Percentiles rank a stretch among this genome's conserved stretches.
These are phyloP conservation scores for Poecile montanus DNA, from an alignment of 2,797 vertebrate species.

Conservation along the genomic window DNA sequence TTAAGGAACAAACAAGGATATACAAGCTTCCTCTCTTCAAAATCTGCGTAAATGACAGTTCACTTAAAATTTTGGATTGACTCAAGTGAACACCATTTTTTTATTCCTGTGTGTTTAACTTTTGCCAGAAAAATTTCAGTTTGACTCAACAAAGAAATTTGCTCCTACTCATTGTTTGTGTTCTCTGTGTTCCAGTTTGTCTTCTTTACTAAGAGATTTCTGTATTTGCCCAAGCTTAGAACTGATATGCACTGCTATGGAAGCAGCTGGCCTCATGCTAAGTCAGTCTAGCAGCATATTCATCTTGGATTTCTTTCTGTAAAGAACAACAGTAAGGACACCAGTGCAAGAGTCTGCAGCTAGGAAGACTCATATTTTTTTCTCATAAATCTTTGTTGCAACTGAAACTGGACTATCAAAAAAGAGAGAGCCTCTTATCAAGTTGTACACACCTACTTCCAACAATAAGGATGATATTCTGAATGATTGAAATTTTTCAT, in stretches of 20 bases:
- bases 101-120: not conserved
- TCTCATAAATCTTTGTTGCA: not conserved
- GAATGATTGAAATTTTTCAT: not conserved
- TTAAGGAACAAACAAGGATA: not conserved
- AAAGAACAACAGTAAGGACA: not conserved
- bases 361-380: not conserved
- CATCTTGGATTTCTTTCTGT: not conserved
- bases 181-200: not conserved
- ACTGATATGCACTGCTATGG: not conserved
- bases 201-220: not conserved
- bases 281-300: not conserved
- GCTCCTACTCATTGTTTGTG: not conserved
- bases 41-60: not conserved
- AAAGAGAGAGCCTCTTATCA: not conserved
- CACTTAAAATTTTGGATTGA: not conserved
- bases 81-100: not conserved
- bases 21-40: not conserved
- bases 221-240: not conserved
- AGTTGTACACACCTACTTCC: not conserved
- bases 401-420: not conserved
- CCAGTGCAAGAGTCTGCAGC: not conserved
- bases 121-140: not conserved
- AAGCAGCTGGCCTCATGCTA: not conserved
- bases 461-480: not conserved
- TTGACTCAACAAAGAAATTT: not conserved